Evolutionary conservation across 1,140 invertebrate genomes (phyloP).

Genomic region (Magallana gigas): DNA sequence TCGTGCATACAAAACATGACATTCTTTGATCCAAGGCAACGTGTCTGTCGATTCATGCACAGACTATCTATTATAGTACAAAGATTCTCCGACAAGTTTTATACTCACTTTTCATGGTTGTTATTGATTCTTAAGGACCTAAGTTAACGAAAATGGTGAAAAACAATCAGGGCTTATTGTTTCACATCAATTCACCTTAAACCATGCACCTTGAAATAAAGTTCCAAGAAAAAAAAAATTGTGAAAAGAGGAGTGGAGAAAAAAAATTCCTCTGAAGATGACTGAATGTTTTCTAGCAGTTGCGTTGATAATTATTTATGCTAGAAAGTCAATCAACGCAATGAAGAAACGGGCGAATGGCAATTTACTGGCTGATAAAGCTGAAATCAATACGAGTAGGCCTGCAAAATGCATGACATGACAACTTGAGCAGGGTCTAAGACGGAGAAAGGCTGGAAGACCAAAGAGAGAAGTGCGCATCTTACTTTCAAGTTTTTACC

Average conservation of each 20-base stretch:
- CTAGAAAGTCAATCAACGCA: no score
- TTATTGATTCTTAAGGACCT: neutral
- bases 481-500: no score
- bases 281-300: neutral
- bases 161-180: neutral
- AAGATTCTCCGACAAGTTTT: neutral
- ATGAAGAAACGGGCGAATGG: no score
- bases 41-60: neutral
- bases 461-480: no score
- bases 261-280: neutral
- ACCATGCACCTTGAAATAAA: neutral
- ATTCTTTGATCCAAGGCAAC: neutral
- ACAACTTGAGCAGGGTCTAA: no score
- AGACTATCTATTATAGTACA: neutral
- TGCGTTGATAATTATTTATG: no score
- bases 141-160: neutral
- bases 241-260: neutral
- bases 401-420: no score
- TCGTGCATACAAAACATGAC: no score
- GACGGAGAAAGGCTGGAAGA: no score
- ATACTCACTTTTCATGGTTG: neutral
- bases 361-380: no score
- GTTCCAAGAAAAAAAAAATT: neutral
- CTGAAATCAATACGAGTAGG: no score
- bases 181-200: neutral